Conservation (phyloP, 2,113 vertebrate species). For the Etia nguti region DNA sequence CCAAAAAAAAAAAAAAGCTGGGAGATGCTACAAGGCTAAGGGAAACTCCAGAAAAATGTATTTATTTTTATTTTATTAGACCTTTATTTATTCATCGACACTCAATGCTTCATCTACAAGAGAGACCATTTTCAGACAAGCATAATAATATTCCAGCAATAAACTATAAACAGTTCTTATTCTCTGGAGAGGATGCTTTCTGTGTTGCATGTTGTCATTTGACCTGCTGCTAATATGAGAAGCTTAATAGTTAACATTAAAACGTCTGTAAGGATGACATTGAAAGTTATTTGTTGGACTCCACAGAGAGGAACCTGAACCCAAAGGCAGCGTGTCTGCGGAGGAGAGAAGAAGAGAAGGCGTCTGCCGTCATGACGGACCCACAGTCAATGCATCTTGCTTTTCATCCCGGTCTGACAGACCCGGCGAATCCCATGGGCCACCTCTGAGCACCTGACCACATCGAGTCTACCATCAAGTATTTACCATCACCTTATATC, state of each 20-base stretch:
- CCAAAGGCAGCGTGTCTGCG: slow-evolving; percentile 98
- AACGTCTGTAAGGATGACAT: neutral
- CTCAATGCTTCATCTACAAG: neutral
- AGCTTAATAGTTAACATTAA: neutral
- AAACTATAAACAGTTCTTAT: neutral
- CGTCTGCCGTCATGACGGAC: slow-evolving; percentile 86
- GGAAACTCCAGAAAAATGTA: fast-evolving
- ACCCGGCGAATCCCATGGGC: slow-evolving; percentile 87
- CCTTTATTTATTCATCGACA: neutral
- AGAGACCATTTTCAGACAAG: neutral
- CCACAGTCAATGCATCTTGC: slow-evolving; percentile 84
- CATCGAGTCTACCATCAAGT: neutral
- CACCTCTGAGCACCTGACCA: slow-evolving; percentile 82
- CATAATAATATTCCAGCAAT: neutral
- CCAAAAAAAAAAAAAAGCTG: neutral
- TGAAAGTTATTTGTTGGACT: slow-evolving; percentile 7
- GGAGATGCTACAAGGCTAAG: neutral
- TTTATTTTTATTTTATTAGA: neutral
- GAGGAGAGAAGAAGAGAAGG: slow-evolving; percentile 95
- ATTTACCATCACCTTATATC: neutral
- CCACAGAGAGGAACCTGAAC: slow-evolving; percentile 92
- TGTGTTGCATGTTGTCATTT: neutral
- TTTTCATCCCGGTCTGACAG: slow-evolving; percentile 84
- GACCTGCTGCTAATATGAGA: neutral
- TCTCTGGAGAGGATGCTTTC: neutral